A percentile compares a stretch with the other conserved stretches of the same genome.
phyloP scores from a whole-genome alignment of 2,113 vertebrate species.

The Lota lota region DNA sequence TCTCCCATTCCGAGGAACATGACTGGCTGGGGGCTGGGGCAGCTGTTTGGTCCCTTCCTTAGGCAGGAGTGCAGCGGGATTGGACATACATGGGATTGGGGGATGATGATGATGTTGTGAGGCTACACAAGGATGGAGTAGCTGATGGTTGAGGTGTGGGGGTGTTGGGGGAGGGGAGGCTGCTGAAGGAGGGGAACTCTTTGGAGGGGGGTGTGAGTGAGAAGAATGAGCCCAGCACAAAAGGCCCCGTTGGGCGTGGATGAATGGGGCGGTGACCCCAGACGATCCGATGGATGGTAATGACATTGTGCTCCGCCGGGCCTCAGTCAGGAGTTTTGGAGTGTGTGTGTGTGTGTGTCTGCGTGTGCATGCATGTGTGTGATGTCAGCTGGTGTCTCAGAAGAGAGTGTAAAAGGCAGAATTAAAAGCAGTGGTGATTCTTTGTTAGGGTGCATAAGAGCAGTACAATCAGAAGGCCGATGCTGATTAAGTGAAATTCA shows the following conservation, averaged over 20 bases:
- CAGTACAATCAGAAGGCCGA: constrained; percentile 20
- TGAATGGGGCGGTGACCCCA: constrained; percentile 68
- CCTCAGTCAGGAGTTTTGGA: constrained; percentile 34
- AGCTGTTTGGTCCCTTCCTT: constrained; percentile 68
- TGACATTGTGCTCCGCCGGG: constrained; percentile 64
- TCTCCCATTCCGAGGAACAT: constrained; percentile 60
- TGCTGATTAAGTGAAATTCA: neutral
- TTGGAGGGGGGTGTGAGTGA: constrained; percentile 38
- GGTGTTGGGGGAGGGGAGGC: constrained; percentile 23
- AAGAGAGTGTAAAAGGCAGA: constrained; percentile 16
- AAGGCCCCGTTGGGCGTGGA: constrained; percentile 56
- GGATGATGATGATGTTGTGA: constrained; percentile 16
- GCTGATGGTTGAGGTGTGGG: neutral
- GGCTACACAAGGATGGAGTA: constrained; percentile 25
- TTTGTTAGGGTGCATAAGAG: constrained; percentile 32
- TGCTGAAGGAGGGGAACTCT: neutral
- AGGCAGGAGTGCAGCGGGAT: constrained; percentile 52
- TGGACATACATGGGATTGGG: constrained; percentile 45
- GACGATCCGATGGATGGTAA: constrained; percentile 73
- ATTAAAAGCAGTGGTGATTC: constrained; percentile 15
- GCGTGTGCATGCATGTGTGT: constrained; percentile 16
- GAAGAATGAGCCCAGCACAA: constrained; percentile 72
- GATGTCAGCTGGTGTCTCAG: constrained; percentile 54
- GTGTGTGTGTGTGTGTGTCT: constrained; percentile 11
- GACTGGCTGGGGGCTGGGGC: constrained; percentile 52